Conservation (phyloP, 2,113 vertebrate species). For the Pimephales promelas region DNA sequence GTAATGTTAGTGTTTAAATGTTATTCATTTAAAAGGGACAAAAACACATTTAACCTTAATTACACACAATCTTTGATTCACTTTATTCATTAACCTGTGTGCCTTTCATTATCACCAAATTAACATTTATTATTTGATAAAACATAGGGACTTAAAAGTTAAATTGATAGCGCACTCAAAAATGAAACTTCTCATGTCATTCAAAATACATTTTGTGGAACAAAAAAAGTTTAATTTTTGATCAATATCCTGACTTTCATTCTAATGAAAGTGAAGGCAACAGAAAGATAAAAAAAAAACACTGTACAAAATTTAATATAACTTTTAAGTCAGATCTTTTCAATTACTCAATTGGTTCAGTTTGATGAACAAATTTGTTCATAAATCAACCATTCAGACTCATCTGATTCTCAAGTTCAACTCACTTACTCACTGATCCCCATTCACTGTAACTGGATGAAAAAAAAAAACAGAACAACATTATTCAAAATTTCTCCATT, state of each 20-base stretch:
- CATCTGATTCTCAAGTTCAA: background rate
- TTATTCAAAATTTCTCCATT: too few species aligned
- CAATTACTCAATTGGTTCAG: background rate
- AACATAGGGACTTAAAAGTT: background rate
- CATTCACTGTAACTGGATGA: too few species aligned
- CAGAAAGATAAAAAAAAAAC: too few species aligned
- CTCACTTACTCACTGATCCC: background rate
- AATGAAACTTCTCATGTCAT: too few species aligned
- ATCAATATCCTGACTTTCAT: background rate
- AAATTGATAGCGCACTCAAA: too few species aligned
- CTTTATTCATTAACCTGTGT: background rate
- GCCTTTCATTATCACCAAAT: background rate
- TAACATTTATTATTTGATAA: background rate
- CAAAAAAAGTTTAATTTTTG: background rate
- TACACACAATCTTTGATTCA: background rate
- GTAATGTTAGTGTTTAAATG: slow-evolving; percentile 36
- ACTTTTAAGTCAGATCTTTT: background rate
- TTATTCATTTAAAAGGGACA: slow-evolving; percentile 32
- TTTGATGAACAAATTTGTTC: background rate
- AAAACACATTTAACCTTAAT: slow-evolving; percentile 31
- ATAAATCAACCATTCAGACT: background rate
- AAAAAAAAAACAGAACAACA: too few species aligned
- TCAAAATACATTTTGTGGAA: background rate
- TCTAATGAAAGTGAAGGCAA: background rate
- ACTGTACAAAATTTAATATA: too few species aligned